phyloP scores from a whole-genome alignment of 2,888 invertebrate genomes.

The Cancer borealis region DNA sequence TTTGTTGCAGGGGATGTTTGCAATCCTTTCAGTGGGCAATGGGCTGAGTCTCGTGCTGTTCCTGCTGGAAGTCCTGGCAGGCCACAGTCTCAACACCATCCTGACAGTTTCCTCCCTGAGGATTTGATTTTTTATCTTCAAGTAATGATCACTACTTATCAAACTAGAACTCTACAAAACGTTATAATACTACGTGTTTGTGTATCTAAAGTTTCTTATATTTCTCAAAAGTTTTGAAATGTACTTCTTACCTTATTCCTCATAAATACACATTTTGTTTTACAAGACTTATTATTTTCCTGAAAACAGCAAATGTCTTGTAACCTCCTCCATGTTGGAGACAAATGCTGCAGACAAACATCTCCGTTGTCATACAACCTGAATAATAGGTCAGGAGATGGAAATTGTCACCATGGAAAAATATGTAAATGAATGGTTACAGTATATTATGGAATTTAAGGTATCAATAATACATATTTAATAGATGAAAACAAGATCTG shows the following conservation, averaged over 20 bases:
- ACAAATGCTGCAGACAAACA: too few species aligned
- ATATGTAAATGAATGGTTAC: too few species aligned
- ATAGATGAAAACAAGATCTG: too few species aligned
- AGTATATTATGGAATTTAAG: too few species aligned
- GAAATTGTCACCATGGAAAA: too few species aligned
- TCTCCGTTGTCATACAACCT: not conserved
- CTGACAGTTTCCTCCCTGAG: not conserved
- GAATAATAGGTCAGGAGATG: too few species aligned
- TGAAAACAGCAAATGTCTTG: not conserved
- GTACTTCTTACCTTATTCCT: not conserved
- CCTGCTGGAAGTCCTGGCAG: not conserved
- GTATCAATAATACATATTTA: too few species aligned
- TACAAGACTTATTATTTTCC: not conserved
- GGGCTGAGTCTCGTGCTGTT: not conserved
- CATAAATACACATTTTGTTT: not conserved
- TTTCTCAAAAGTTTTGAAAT: not conserved
- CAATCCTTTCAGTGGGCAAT: not conserved
- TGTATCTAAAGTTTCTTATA: not conserved
- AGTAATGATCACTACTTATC: not conserved
- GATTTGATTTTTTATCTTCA: not conserved
- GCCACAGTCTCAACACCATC: not conserved
- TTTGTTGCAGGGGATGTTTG: constrained; percentile 27
- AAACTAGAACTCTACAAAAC: not conserved
- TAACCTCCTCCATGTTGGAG: not conserved
- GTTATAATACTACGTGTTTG: not conserved